Percentiles rank a stretch among this genome's conserved stretches.
Conservation (phyloP, 2,797 vertebrate genomes). For the Chaetophractus vellerosus region DNA sequence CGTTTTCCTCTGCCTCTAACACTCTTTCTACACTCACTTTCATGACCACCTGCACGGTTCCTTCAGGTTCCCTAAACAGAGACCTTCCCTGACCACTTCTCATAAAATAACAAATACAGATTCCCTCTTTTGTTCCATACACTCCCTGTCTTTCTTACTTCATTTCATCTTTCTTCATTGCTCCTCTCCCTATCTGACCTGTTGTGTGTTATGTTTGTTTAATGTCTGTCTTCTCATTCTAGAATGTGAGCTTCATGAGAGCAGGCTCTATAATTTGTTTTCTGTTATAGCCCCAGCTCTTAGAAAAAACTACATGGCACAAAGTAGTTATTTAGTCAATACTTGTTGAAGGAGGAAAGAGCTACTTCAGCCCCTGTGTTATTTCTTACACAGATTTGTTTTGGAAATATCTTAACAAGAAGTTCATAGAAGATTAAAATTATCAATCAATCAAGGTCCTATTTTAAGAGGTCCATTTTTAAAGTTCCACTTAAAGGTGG, state of each 20-base stretch:
- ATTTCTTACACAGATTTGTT: neutral
- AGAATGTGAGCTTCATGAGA: neutral
- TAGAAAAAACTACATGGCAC: neutral
- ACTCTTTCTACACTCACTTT: neutral
- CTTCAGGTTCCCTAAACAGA: neutral
- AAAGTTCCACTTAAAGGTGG: neutral
- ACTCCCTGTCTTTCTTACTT: neutral
- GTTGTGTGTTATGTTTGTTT: neutral
- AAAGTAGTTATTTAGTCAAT: neutral
- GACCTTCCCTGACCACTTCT: neutral
- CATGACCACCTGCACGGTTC: neutral
- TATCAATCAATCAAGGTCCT: neutral
- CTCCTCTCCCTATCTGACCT: neutral
- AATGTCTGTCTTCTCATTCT: neutral
- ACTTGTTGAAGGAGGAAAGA: neutral
- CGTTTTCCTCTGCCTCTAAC: neutral
- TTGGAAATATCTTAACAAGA: constrained; percentile 20
- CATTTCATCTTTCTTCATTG: neutral
- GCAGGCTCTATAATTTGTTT: neutral
- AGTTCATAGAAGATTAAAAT: neutral
- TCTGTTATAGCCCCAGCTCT: neutral
- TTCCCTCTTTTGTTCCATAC: neutral
- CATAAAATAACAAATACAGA: neutral
- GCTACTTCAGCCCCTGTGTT: neutral
- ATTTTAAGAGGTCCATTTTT: neutral